These are phyloP conservation scores for Pheosia tremula DNA, from an alignment of 2,888 invertebrate species.

Conservation along the genomic window DNA sequence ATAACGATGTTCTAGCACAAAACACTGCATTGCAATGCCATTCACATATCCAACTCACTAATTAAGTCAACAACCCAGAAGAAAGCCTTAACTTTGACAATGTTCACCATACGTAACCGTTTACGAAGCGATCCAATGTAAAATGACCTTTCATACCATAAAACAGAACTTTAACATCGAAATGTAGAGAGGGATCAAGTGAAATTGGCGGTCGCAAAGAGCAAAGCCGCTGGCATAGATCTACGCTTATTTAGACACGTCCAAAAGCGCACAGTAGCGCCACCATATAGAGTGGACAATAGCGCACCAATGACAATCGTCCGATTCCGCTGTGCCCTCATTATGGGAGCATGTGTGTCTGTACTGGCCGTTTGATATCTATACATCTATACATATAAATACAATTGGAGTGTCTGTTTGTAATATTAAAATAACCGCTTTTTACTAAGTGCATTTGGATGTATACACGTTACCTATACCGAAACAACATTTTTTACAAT, in stretches of 20 bases:
- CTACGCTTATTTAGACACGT: conserved; percentile 80
- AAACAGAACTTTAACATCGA: conserved; percentile 16
- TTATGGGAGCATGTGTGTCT: conserved; percentile 71
- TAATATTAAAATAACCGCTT: too few species aligned
- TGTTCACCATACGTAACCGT: conserved; percentile 80
- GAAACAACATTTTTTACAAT: too few species aligned
- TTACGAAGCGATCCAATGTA: conserved; percentile 52
- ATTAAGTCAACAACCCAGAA: conserved; percentile 81
- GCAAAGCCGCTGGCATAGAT: conserved; percentile 78
- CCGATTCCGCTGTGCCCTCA: conserved; percentile 65
- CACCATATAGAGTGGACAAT: conserved; percentile 82
- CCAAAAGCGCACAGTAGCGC: conserved; percentile 75
- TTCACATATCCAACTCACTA: conserved; percentile 83
- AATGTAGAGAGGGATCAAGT: conserved; percentile 38
- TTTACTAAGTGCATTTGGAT: too few species aligned
- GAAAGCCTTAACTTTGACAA: conserved; percentile 83
- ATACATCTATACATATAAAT: too few species aligned
- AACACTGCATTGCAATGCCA: conserved; percentile 80
- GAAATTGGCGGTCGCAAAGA: conserved; percentile 59
- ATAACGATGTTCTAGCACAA: conserved; percentile 77
- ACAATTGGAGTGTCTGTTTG: too few species aligned
- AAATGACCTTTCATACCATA: conserved; percentile 41
- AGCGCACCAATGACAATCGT: conserved; percentile 77
- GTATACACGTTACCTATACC: too few species aligned
- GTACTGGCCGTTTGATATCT: conserved; percentile 43